phyloP scores from a whole-genome alignment of 2,888 invertebrate genomes.

The Onthophagus sagittarius region DNA sequence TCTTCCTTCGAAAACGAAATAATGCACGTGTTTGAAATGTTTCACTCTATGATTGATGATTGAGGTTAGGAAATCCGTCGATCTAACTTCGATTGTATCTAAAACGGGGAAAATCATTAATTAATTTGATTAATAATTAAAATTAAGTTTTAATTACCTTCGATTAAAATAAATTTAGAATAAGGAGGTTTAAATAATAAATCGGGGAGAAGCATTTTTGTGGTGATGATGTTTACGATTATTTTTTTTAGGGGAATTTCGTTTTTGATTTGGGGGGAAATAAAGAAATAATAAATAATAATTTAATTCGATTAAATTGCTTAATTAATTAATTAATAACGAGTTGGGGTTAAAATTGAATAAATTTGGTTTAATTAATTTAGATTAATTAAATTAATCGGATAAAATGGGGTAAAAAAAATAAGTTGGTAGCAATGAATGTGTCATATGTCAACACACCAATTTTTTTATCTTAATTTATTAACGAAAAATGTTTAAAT shows the following conservation, averaged over 20 bases:
- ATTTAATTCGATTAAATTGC: too few relatives aligned
- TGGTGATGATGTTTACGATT: not conserved
- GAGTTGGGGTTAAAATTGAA: too few relatives aligned
- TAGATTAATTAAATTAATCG: too few relatives aligned
- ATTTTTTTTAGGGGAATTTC: not conserved
- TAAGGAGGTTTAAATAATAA: conserved; percentile 25
- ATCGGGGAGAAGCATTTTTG: not conserved
- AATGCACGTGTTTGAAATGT: conserved; percentile 33
- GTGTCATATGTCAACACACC: not conserved
- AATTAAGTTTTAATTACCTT: conserved; percentile 34
- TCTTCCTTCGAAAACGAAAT: conserved; percentile 40
- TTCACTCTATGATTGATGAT: conserved; percentile 36
- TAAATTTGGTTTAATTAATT: too few relatives aligned
- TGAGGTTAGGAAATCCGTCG: conserved; percentile 34
- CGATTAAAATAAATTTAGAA: conserved; percentile 41
- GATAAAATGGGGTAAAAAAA: not conserved
- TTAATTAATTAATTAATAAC: too few relatives aligned
- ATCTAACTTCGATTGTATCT: conserved; percentile 39
- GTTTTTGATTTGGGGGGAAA: too few relatives aligned
- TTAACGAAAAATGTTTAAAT: not conserved
- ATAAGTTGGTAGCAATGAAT: not conserved
- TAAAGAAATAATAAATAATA: too few relatives aligned
- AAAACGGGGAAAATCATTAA: too few relatives aligned
- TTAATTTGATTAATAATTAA: not conserved
- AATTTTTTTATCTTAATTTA: not conserved